phyloP scores from a whole-genome alignment of 1,140 invertebrate species.

The Bombus turneri region DNA sequence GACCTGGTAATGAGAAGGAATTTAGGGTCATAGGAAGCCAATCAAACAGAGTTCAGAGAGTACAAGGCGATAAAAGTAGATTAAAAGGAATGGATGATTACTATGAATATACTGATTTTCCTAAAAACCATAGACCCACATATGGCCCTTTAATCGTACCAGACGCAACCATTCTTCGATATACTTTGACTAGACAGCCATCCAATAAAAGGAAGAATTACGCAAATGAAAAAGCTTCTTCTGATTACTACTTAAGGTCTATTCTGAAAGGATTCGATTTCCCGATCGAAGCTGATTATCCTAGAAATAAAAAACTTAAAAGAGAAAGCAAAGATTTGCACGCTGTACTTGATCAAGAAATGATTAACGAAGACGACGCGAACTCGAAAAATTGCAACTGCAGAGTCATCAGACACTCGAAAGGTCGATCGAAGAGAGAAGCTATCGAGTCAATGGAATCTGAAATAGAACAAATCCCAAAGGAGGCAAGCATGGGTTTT shows the following conservation, averaged over 20 bases:
- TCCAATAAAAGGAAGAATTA: background rate
- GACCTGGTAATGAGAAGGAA: background rate
- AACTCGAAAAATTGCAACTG: constrained; percentile 72
- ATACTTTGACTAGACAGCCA: background rate
- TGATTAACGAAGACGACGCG: constrained; percentile 71
- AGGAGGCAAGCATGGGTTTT: background rate
- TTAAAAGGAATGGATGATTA: background rate
- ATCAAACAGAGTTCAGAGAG: background rate
- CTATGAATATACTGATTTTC: background rate
- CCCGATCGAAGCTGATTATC: background rate
- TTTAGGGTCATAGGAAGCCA: too few species aligned
- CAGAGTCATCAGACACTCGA: constrained; percentile 46
- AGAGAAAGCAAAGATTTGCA: constrained; percentile 55
- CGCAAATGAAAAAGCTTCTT: background rate
- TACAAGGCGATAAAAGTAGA: background rate
- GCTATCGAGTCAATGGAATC: background rate
- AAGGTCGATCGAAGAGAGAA: constrained; percentile 4
- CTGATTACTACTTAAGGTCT: background rate
- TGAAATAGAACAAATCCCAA: background rate
- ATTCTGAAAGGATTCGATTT: background rate
- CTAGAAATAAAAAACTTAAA: constrained; percentile 29
- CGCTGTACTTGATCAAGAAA: constrained; percentile 65
- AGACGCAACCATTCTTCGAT: too few species aligned
- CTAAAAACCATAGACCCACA: background rate
- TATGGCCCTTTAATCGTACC: background rate